Evolutionary conservation across 2,797 vertebrate species (phyloP), one percentile per base, ranked within the genome.

Genomic region (Halcyon chelicuti): DNA sequence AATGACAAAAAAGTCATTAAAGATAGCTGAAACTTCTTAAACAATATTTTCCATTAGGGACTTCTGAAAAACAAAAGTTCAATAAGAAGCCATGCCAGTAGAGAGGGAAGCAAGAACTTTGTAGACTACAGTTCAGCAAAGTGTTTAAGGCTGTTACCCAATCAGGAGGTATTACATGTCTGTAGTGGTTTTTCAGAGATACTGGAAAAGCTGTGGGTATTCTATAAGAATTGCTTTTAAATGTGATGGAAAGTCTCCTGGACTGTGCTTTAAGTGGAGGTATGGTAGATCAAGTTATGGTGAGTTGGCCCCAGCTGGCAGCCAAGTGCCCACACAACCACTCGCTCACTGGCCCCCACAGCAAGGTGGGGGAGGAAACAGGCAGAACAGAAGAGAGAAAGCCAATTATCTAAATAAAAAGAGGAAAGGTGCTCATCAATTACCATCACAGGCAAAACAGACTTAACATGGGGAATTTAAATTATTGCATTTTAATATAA

Each of bases 291-390:
- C 9, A 44, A 11, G 19, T 16, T 40, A 26, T 44, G 49, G 14
- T 65, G 33, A 52, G 26, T 6, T 67, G 25, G n/a, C 7, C 46
- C 13, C 46, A 82, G 18, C 18, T 87, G 67, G 66, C 54, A 78
- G 22, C 33, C 39, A 29, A 29, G 40, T 5, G 46, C 22, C 40
- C 28, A n/a, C 10, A 23, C 28, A 46, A 25, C 15, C 0, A 0
- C 7, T 67, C 2, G 0, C 31, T 74, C 21, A 9, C 22, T 67
- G 40, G 37, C 23, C 28, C 16, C 31, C 52, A 37, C 21, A 40
- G 5, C 54, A 58, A 37, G 21, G 6, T 2, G 0, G 37, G 18
- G 20, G 16, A 54, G 16, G 52, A 70, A 35, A 33, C 4, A 7
- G 2, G 40, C 67, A 44, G 22, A 76, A 51, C 1, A 3, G 31